Evolutionary conservation across 2,888 invertebrate species (phyloP).

Genomic region (Ceratothoa steindachneri): DNA sequence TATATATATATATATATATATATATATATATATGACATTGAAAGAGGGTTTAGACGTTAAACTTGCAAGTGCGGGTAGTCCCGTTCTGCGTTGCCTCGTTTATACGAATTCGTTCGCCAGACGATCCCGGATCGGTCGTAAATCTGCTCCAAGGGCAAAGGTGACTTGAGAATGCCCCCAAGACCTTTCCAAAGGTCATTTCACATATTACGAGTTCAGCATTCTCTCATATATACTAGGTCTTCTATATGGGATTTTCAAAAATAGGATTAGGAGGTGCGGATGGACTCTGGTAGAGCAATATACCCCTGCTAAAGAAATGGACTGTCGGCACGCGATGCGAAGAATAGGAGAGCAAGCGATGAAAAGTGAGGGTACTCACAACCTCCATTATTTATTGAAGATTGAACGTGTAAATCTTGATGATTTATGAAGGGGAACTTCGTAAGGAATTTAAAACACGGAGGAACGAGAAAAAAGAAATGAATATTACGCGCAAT

Average conservation of each 20-base stretch:
- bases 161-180: background rate
- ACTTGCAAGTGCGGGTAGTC: no score
- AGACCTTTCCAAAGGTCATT: background rate
- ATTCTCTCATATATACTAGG: background rate
- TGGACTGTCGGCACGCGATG: background rate
- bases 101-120: no score
- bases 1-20: background rate
- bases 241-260: background rate
- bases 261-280: no score
- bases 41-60: no score
- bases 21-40: no score
- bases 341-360: background rate
- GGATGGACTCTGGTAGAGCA: no score
- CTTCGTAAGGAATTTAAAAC: background rate
- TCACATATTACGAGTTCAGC: background rate
- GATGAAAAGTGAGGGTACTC: conserved; percentile 6
- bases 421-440: background rate
- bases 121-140: no score
- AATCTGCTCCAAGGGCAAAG: background rate
- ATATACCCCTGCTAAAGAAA: background rate
- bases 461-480: background rate
- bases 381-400: no score
- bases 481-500: background rate
- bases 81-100: no score
- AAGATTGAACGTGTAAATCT: background rate